Conservation (phyloP, 2,113 vertebrate genomes). For the Pachycephala philippinensis region DNA sequence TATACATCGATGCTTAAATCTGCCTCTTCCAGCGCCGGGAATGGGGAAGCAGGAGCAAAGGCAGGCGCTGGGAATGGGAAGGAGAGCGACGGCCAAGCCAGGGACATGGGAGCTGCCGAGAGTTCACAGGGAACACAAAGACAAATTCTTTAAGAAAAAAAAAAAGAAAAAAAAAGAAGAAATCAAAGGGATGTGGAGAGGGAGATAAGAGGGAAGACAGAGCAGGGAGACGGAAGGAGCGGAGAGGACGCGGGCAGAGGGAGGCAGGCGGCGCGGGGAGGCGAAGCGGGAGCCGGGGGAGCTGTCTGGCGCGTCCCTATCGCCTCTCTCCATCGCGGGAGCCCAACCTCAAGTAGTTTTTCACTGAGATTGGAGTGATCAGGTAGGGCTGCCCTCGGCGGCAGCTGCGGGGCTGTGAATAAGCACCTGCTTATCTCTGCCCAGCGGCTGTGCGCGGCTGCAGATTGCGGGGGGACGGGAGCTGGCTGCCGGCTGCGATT, state of each 20-base stretch:
- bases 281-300: not conserved
- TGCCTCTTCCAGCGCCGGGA: not conserved
- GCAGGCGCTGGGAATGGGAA: not conserved
- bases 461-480: constrained; percentile 70
- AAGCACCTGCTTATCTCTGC: constrained; percentile 81
- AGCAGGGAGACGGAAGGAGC: constrained; percentile 1
- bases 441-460: constrained; percentile 72
- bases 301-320: constrained; percentile 33
- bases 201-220: constrained; percentile 58
- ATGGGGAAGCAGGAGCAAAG: not conserved
- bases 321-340: constrained; percentile 61
- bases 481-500: constrained; percentile 80
- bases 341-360: constrained; percentile 79
- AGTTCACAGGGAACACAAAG: constrained; percentile 28
- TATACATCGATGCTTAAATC: accelerated
- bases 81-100: not conserved
- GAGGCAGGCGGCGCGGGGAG: not conserved
- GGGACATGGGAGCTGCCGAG: not conserved
- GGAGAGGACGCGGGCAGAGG: constrained; percentile 1
- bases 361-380: constrained; percentile 77
- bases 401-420: constrained; percentile 54
- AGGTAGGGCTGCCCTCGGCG: constrained; percentile 45
- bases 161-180: not conserved
- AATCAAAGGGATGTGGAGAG: constrained; percentile 61
- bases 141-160: not conserved